A percentile compares a stretch with the other conserved stretches of the same genome.
These are phyloP conservation scores for Polyploca ridens DNA, from an alignment of 2,888 invertebrate genomes.

Conservation along the genomic window DNA sequence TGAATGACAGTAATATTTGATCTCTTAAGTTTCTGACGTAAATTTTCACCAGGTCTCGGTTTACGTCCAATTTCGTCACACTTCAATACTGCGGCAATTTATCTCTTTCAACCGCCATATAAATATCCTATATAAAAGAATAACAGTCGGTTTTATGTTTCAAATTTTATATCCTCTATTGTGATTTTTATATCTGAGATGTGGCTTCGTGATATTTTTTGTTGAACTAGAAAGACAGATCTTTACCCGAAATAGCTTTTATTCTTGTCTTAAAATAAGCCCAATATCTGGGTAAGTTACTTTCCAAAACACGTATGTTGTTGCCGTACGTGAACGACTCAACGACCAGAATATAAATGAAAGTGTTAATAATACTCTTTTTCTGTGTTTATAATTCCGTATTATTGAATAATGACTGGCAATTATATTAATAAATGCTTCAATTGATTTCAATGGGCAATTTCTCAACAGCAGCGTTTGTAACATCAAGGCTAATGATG, in stretches of 20 bases:
- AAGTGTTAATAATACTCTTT: background rate
- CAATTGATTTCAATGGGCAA: slow-evolving; percentile 44
- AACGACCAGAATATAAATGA: background rate
- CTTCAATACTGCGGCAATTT: slow-evolving; percentile 49
- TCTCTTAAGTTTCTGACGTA: slow-evolving; percentile 42
- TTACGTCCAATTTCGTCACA: slow-evolving; percentile 52
- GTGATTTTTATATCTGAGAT: slow-evolving; percentile 46
- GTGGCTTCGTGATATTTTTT: slow-evolving; percentile 26
- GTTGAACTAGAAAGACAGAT: background rate
- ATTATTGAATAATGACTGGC: slow-evolving; percentile 26
- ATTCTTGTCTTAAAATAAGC: background rate
- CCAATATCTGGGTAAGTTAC: background rate
- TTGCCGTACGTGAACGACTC: background rate
- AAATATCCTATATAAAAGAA: slow-evolving; percentile 26
- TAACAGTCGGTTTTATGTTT: slow-evolving; percentile 51
- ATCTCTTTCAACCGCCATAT: slow-evolving; percentile 45
- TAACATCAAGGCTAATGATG: slow-evolving; percentile 23
- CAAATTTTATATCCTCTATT: slow-evolving; percentile 51
- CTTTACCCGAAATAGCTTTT: background rate
- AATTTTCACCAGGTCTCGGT: slow-evolving; percentile 48
- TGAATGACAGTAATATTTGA: slow-evolving; percentile 44
- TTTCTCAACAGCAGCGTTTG: slow-evolving; percentile 41
- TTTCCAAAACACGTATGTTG: background rate
- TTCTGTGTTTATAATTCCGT: background rate
- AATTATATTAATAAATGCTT: slow-evolving; percentile 38